phyloP scores from a whole-genome alignment of 53 echinoderm and acorn worm species.

The Holothuria scabra region DNA sequence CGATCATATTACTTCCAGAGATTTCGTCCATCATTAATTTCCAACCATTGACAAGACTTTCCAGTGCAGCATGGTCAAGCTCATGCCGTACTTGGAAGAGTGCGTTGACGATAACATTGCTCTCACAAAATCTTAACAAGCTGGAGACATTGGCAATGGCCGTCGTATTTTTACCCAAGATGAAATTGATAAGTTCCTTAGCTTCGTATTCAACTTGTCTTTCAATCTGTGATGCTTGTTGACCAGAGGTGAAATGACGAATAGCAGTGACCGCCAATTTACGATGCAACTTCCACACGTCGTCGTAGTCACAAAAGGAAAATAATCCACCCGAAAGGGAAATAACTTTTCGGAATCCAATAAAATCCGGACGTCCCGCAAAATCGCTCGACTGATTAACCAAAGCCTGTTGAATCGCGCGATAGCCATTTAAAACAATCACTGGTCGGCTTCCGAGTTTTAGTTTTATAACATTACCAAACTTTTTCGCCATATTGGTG shows the following conservation, averaged over 20 bases:
- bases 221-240: conserved; percentile 61
- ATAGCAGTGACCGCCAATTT: conserved; percentile 71
- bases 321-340: no score
- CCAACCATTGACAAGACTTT: conserved; percentile 53
- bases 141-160: conserved; percentile 6
- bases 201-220: conserved; percentile 71
- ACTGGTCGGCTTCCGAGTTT: conserved; percentile 73
- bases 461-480: conserved; percentile 76
- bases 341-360: no score
- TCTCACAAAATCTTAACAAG: conserved; percentile 68
- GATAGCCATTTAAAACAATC: conserved; percentile 71
- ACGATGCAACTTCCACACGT: conserved; percentile 57
- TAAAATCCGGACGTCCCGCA: conserved; percentile 45
- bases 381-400: conserved; percentile 71
- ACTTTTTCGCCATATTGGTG: conserved; percentile 65
- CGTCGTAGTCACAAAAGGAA: no score
- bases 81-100: conserved; percentile 65
- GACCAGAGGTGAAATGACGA: conserved; percentile 77
- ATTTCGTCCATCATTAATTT: conserved; percentile 62
- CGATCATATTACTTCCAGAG: conserved; percentile 72
- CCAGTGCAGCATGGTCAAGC: conserved; percentile 58
- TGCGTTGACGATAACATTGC: conserved; percentile 75
- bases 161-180: not conserved
- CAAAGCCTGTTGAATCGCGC: conserved; percentile 66
- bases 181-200: conserved; percentile 30